These are phyloP conservation scores for Lutjanus campechanus DNA, from an alignment of 2,797 vertebrate genomes.

Conservation along the genomic window DNA sequence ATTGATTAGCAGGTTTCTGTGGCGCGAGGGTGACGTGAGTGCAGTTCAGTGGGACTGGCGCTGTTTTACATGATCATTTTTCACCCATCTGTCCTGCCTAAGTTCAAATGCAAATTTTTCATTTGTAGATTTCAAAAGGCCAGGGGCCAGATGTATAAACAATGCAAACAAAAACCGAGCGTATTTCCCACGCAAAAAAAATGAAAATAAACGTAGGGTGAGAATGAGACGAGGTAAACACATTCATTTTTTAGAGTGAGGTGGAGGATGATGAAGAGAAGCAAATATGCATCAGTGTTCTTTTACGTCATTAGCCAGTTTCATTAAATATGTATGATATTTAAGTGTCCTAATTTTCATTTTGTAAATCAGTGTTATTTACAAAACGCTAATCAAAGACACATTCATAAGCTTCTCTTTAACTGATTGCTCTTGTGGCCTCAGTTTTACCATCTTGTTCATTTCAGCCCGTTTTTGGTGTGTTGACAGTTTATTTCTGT, in stretches of 20 bases:
- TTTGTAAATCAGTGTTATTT: neutral
- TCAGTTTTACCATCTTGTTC: neutral
- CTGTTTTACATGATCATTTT: slow-evolving; percentile 2
- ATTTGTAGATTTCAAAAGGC: slow-evolving; percentile 5
- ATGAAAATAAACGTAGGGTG: neutral
- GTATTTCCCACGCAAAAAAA: neutral
- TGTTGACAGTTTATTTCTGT: neutral
- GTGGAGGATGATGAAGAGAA: neutral
- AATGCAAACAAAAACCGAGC: neutral
- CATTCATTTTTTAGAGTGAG: neutral
- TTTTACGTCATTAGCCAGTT: neutral
- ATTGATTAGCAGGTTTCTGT: neutral
- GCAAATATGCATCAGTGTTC: neutral
- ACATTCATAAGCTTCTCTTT: neutral
- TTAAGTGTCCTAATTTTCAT: neutral
- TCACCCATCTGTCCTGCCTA: neutral
- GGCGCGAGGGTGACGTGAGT: neutral
- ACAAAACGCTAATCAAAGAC: neutral
- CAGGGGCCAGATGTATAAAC: neutral
- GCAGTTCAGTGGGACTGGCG: neutral
- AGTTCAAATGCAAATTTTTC: slow-evolving; percentile 23
- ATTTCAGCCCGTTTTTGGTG: neutral
- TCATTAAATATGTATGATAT: neutral
- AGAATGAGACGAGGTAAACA: neutral
- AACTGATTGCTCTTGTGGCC: neutral